Base-by-base conservation (phyloP, 2,113 vertebrate species). In the Sebastes fasciatus region DNA sequence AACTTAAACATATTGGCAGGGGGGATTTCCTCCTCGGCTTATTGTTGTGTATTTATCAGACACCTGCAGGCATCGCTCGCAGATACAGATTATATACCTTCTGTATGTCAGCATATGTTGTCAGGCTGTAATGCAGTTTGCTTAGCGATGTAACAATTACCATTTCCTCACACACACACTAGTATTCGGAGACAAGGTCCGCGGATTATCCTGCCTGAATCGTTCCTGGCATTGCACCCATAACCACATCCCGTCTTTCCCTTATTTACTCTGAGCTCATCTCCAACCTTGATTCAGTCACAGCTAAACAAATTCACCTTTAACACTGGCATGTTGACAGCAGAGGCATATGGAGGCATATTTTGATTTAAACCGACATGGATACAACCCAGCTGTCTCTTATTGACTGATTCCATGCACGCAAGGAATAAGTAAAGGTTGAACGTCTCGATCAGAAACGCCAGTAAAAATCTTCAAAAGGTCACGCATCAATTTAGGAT, bases 61-160 rank as follows among this genome's bases (percentile, higher is more conserved):
- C 11, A 76, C 55, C 73, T 84, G 85, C 81, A 88, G 70, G 43
- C 55, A 13, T 12, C 5, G 16, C 74, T 45, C n/a, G 0, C 61
- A 70, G 49, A 77, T 14, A 63, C 8, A 14, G 42, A 54, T 62
- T 66, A 43, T 2, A n/a, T 51, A 69, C n/a, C 48, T 48, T 19
- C 51, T 66, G 43, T 3, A 23, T 10, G 55, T 73, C 70, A n/a
- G 79, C 45, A 52, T 19, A 45, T n/a, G 62, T 21, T 0, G 52
- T 75, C 48, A 52, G 23, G n/a, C 40, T 23, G 3, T 6, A 14
- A 21, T 12, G 43, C 60, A 2, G 1, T 23, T 72, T 0, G 6
- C 61, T 8, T 5, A 10, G 13, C n/a, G 17, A 8, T 34, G 7
- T 21, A 40, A 55, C 51, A 70, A 78, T 60, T 74, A 61, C 54